Base-by-base conservation (phyloP, 2,888 invertebrate genomes). In the Pseudococcus longispinus region DNA sequence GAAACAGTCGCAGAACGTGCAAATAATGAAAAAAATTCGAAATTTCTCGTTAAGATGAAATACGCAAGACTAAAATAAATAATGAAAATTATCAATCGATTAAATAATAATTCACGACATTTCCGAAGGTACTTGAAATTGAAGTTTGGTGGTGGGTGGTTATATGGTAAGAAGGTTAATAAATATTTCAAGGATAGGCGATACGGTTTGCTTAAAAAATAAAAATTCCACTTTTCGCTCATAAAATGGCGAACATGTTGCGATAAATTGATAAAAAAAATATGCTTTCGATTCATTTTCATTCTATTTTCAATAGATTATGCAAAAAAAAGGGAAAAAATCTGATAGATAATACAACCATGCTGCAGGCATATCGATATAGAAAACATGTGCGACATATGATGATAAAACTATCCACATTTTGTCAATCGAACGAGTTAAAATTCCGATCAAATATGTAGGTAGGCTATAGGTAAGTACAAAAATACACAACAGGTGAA, bases 111-210 rank as follows among this genome's bases (percentile, higher is more conserved):
- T 29, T 70, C n/a, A 23, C 1, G 5, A 70, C 18, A 26, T 18
- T 23, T 70, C 18, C 29, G 32, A 70, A 29, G 70, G 18, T 70
- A 70, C 29, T 70, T 70, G 29, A 70, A 70, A 5, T 70, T 70
- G 29, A 70, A 70, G 29, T 70, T 70, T 29, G 29, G 29, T 32
- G 32, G 70, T 29, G 18, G 70, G 70, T n/a, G 29, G 70, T 70
- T 5, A 70, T 5, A 70, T 32, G 70, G 29, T 26, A 70, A 70
- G 26, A 70, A 70, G 70, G 70, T 70, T 70, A 70, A 29, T 65
- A 26, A 65, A 65, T 70, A 70, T 29, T 70, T 70, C 70, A 70
- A 70, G 70, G 70, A 70, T 32, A 70, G 29, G 13, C 60, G 60
- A 70, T 70, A 70, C 15, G 9, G 70, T 70, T 70, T 70, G 70